These are phyloP conservation scores for Gymnothorax javanicus DNA, from an alignment of 2,797 vertebrate genomes.

Conservation along the genomic window DNA sequence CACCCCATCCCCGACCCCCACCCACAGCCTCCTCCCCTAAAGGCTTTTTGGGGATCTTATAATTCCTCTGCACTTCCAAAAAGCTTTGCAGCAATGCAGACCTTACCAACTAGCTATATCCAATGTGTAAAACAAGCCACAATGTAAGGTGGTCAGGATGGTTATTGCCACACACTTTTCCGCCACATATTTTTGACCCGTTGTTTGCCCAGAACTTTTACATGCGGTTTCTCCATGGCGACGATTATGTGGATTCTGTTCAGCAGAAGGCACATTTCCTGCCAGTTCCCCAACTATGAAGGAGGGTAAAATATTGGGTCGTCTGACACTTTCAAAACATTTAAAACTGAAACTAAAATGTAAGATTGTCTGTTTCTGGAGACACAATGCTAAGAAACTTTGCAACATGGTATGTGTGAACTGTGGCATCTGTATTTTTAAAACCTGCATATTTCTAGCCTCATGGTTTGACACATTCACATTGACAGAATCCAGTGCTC, in stretches of 20 bases:
- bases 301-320: neutral
- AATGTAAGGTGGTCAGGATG: too few species aligned
- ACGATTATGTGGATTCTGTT: neutral
- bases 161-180: neutral
- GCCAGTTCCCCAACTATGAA: neutral
- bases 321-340: neutral
- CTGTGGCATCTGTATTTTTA: neutral
- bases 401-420: neutral
- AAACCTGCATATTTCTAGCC: neutral
- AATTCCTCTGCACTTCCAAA: neutral
- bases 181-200: neutral
- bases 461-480: neutral
- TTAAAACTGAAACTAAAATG: neutral
- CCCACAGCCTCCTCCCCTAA: conserved; percentile 30
- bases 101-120: neutral
- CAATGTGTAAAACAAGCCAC: neutral
- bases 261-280: neutral
- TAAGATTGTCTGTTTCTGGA: neutral
- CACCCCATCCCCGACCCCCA: neutral
- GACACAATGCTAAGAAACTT: neutral
- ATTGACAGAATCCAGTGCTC: neutral
- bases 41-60: conserved; percentile 36
- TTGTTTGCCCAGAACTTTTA: neutral
- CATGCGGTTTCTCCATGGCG: neutral
- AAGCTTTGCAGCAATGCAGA: neutral